phyloP scores from a whole-genome alignment of 2,797 vertebrate genomes.

The Anguilla obscura region DNA sequence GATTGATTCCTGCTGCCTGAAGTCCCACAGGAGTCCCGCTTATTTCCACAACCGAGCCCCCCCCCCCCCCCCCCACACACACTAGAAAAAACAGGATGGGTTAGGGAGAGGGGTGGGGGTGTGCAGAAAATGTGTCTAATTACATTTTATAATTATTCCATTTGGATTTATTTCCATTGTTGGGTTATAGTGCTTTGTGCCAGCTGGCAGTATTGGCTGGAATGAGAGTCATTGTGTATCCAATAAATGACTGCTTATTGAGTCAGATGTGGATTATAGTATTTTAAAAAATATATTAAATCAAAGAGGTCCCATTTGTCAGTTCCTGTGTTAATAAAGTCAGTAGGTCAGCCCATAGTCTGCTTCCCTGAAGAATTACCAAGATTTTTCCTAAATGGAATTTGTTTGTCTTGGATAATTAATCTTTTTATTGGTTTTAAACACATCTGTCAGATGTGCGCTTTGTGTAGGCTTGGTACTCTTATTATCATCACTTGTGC shows the following conservation, averaged over 20 bases:
- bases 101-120: not conserved
- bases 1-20: conserved; percentile 69
- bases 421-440: not conserved
- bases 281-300: not conserved
- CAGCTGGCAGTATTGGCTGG: not conserved
- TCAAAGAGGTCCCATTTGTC: not conserved
- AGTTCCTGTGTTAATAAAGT: not conserved
- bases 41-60: conserved; percentile 1
- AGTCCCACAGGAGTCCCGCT: conserved; percentile 62
- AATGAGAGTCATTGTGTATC: not conserved
- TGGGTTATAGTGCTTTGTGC: not conserved
- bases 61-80: not conserved
- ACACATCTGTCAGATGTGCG: not conserved
- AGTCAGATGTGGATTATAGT: not conserved
- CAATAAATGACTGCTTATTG: not conserved
- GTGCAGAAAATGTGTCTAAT: not conserved
- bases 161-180: conserved; percentile 11
- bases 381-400: not conserved
- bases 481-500: not conserved
- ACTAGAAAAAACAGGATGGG: not conserved
- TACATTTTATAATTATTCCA: not conserved
- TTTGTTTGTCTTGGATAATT: not conserved
- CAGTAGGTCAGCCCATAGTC: not conserved
- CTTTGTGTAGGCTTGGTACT: not conserved
- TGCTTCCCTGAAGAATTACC: not conserved